These are phyloP conservation scores for Enteromius argenteus DNA, from an alignment of 2,797 vertebrate species.

Conservation along the genomic window DNA sequence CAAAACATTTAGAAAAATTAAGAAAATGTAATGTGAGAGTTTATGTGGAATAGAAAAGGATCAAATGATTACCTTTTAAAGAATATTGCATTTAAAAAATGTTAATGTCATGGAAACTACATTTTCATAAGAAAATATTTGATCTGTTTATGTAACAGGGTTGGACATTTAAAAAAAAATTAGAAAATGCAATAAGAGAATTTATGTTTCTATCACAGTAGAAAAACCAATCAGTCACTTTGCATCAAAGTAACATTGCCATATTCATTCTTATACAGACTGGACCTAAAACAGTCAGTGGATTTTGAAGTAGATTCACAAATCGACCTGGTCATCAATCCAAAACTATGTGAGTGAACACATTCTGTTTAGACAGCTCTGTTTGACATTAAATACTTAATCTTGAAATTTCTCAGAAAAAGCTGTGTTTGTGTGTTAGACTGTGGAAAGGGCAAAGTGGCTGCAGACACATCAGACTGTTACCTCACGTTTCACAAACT, in stretches of 20 bases:
- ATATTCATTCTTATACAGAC: slow-evolving; percentile 67
- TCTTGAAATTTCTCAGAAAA: neutral
- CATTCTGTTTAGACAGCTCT: slow-evolving; percentile 4
- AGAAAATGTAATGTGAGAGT: neutral
- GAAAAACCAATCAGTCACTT: neutral
- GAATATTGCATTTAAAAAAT: neutral
- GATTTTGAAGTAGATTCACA: slow-evolving; percentile 86
- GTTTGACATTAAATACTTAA: neutral
- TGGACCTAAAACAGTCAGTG: slow-evolving; percentile 76
- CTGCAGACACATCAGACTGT: slow-evolving; percentile 82
- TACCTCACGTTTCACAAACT: slow-evolving; percentile 86
- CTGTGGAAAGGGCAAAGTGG: slow-evolving; percentile 78
- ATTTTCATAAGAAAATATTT: neutral
- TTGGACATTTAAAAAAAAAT: neutral
- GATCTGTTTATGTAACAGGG: neutral
- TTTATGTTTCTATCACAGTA: neutral
- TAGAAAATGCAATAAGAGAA: neutral
- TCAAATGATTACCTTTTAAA: neutral
- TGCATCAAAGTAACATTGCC: neutral
- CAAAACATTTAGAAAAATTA: neutral
- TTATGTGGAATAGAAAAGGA: neutral
- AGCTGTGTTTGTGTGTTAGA: slow-evolving; percentile 68
- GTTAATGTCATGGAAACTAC: neutral
- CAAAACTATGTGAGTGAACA: slow-evolving; percentile 81
- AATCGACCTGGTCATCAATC: slow-evolving; percentile 84